phyloP scores from a whole-genome alignment of 2,113 vertebrate species.

The Cephalopholis sonnerati region DNA sequence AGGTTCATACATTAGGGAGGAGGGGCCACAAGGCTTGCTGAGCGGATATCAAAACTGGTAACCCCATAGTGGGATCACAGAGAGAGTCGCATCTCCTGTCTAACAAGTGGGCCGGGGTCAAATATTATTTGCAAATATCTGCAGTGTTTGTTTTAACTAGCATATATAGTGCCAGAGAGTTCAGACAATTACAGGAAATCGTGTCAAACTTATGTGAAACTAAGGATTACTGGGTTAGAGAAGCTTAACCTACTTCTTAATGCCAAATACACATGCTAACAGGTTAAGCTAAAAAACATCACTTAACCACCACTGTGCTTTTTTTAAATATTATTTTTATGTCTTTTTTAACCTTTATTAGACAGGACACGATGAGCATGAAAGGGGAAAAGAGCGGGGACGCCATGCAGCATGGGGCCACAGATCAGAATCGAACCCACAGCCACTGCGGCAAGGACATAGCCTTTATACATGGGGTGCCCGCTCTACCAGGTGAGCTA shows the following conservation, averaged over 20 bases:
- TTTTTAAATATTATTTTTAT: not conserved
- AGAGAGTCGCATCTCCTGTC: constrained; percentile 16
- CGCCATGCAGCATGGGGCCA: too few species aligned
- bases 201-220: constrained; percentile 33
- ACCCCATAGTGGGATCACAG: constrained; percentile 32
- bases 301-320: not conserved
- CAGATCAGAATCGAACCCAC: too few species aligned
- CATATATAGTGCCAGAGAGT: constrained; percentile 1
- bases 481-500: too few species aligned
- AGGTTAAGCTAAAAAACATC: constrained; percentile 17
- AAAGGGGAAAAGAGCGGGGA: too few species aligned
- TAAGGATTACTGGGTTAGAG: constrained; percentile 41
- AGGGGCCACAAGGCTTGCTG: constrained; percentile 47
- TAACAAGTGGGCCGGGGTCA: constrained; percentile 49
- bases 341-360: too few species aligned
- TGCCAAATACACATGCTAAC: constrained; percentile 24
- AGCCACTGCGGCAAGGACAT: too few species aligned
- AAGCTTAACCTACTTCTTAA: constrained; percentile 52
- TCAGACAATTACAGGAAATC: constrained; percentile 23
- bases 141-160: constrained; percentile 18
- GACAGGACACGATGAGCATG: too few species aligned
- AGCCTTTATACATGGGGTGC: too few species aligned
- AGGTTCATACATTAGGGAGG: constrained; percentile 60
- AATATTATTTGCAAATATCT: constrained; percentile 27
- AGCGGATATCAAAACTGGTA: constrained; percentile 47